These are phyloP conservation scores for Meghimatium bilineatum DNA, from an alignment of 2,888 invertebrate species.

Conservation along the genomic window DNA sequence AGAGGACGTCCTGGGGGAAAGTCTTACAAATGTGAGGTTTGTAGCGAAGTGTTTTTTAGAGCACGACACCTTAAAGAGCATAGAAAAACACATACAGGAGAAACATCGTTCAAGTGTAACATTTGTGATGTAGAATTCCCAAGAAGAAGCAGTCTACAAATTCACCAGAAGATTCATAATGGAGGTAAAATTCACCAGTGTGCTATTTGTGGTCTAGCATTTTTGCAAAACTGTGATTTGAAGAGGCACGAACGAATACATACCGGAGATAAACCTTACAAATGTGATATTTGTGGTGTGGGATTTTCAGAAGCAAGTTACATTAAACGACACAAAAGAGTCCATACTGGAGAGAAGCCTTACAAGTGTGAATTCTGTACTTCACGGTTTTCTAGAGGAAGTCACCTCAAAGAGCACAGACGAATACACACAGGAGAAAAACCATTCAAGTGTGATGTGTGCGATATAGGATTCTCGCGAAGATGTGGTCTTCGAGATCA, in stretches of 20 bases:
- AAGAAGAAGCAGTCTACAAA: background rate
- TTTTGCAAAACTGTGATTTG: background rate
- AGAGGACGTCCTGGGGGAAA: background rate
- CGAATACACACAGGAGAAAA: background rate
- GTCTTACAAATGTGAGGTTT: background rate
- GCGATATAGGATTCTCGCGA: background rate
- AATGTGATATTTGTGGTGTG: slow-evolving; percentile 14
- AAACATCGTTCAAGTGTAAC: background rate
- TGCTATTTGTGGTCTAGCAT: background rate
- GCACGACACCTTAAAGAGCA: background rate
- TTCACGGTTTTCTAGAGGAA: background rate
- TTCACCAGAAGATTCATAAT: background rate
- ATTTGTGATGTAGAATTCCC: background rate
- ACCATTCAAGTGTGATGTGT: slow-evolving; percentile 6
- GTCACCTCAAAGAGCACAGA: background rate
- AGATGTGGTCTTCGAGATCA: background rate
- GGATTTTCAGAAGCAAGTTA: background rate
- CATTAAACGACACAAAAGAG: background rate
- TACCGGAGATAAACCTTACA: slow-evolving; percentile 13
- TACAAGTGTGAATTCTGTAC: background rate
- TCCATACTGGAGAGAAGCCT: background rate
- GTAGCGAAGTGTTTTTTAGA: background rate
- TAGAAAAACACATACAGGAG: background rate
- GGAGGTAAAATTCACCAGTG: background rate
- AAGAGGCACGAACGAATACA: background rate